These are phyloP conservation scores for Etheostoma spectabile DNA, from an alignment of 2,113 vertebrate species.

Conservation along the genomic window DNA sequence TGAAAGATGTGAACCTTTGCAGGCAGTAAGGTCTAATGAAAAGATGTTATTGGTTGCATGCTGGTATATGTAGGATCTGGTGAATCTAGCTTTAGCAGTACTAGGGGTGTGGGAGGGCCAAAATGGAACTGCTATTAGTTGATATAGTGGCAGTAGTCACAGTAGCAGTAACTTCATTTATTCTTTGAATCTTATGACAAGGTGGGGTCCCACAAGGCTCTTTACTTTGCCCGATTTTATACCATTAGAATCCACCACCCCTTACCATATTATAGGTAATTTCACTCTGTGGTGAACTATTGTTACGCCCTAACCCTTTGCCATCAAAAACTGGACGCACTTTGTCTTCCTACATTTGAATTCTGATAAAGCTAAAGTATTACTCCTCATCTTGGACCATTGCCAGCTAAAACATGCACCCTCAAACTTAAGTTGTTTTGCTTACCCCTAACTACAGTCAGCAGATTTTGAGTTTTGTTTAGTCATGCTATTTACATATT, in stretches of 20 bases:
- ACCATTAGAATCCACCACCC: not conserved
- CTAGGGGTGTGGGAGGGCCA: not conserved
- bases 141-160: not conserved
- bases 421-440: no score
- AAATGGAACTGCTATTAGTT: not conserved
- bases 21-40: not conserved
- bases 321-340: not conserved
- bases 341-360: not conserved
- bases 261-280: not conserved
- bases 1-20: not conserved
- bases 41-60: not conserved
- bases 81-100: not conserved
- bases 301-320: not conserved
- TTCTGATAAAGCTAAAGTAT: not conserved
- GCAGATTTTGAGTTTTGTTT: not conserved
- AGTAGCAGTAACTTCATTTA: no score
- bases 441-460: not conserved
- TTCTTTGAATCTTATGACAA: no score
- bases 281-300: no score
- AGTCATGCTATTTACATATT: not conserved
- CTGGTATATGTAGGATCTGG: not conserved
- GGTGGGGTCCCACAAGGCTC: conserved; percentile 11
- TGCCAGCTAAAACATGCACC: not conserved
- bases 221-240: not conserved
- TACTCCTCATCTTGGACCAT: not conserved